Evolutionary conservation across 2,888 invertebrate genomes (phyloP).

Genomic region (Aphrophora alni): DNA sequence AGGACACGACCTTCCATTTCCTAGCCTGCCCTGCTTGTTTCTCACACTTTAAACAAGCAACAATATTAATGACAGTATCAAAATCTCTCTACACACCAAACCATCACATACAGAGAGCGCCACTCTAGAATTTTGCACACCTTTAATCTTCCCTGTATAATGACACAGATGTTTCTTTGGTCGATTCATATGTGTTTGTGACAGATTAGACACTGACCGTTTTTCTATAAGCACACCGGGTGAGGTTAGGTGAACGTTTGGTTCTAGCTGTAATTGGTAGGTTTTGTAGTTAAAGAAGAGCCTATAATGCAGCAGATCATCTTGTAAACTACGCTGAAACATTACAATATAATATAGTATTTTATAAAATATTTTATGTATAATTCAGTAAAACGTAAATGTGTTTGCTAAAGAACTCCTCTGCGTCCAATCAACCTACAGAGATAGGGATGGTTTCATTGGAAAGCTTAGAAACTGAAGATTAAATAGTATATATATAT

Average conservation of each 20-base stretch:
- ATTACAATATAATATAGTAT: too few species aligned
- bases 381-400: too few species aligned
- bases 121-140: constrained; percentile 72
- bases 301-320: constrained; percentile 35
- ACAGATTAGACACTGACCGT: constrained; percentile 59
- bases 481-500: too few species aligned
- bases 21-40: too few species aligned
- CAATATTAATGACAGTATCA: too few species aligned
- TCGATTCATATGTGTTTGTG: constrained; percentile 61
- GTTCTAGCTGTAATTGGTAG: constrained; percentile 30
- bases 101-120: constrained; percentile 85
- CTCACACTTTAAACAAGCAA: too few species aligned
- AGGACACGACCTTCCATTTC: too few species aligned
- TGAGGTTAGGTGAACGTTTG: constrained; percentile 30
- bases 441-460: too few species aligned
- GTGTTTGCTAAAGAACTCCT: too few species aligned
- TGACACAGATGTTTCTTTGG: constrained; percentile 67
- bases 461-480: too few species aligned
- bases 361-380: too few species aligned
- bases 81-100: constrained; percentile 70
- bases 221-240: constrained; percentile 39
- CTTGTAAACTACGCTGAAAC: constrained; percentile 25
- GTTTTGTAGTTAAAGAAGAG: constrained; percentile 26
- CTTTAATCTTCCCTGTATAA: constrained; percentile 77
- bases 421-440: too few species aligned